Evolutionary conservation across 2,797 vertebrate genomes (phyloP), one percentile per base, ranked within the genome.

Genomic region (Nyctibius grandis): DNA sequence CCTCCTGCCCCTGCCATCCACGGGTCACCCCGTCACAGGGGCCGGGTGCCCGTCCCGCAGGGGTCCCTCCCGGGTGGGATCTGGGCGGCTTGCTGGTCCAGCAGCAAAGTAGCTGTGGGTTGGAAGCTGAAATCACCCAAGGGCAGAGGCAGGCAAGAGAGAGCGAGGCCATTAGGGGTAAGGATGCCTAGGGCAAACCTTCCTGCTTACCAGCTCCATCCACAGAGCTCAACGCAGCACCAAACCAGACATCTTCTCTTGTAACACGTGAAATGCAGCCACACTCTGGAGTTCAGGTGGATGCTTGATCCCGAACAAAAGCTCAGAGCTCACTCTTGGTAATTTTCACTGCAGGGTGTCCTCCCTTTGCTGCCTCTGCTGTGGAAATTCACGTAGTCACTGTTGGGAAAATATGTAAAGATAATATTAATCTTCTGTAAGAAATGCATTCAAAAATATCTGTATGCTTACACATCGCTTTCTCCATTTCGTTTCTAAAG

Each of bases 341-440:
- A 8, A 3, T 26, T 33, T 44, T 36, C 20, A 7, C 22, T 3
- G 4, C 3, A 64, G 12, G 1, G 4, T 3, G 17, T 14, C 8
- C 21, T 45, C 42, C 54, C 31, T 36, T 56, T 20, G 16, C 36
- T 31, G 0, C n/a, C 17, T 16, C 33, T 65, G n/a, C 64, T 34
- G 18, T 16, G 23, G 26, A 34, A 69, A 65, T 40, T n/a, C 64
- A 15, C 42, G 6, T 2, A 31, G 44, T 7, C 4, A 15, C 4
- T 5, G 29, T 0, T 21, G 23, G 56, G 47, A 11, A 59, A 74
- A 50, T 2, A 31, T 0, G 11, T 29, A 53, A 53, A 7, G 1
- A 10, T 29, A 16, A 23, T 36, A 42, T 12, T 20, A 36, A 21
- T 19, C 36, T n/a, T 28, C 13, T 44, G 13, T 45, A 47, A 31